Evolutionary conservation across 2,888 invertebrate genomes (phyloP), one percentile per base, ranked within the genome.

Genomic region (Melinaea marsaeus): DNA sequence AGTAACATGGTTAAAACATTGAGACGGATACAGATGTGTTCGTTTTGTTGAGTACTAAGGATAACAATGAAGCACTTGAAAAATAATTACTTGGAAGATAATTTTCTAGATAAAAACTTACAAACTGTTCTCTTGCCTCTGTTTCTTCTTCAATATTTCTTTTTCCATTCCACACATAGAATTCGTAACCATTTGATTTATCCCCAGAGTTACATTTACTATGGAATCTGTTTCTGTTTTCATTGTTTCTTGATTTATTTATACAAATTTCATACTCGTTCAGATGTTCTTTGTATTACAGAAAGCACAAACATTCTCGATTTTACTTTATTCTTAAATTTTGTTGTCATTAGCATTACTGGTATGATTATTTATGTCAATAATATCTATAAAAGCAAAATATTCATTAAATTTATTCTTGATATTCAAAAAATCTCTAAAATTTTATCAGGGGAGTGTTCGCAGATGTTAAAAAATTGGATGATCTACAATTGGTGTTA

Each of bases 351-450:
- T 32, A 32, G 22, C 6, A 7, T 61, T 4, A 47, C 57, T 13
- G 32, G 65, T 13, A 32, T 64, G 7, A 6, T 67, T 2, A 48
- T 68, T 42, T 62, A 55, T 13, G 7, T 66, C 34, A 63, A 51
- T 48, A 68, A 47, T 9, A 61, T 68, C 32, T 62, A 57, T 4
- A 54, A 47, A 42, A 58, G 45, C 1, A 58, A 62, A 37, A 35
- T 13, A 13, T 42, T 58, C 11, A 37, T 66, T 1, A n/a, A 58
- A 47, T 35, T 67, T 4, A 62, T 70, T 33, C 6, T 65, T n/a
- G 65, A 58, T 9, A 4, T 68, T 2, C 66, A 70, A 22, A 68
- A 67, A 55, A 60, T 64, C 13, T 35, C 48, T 37, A 62, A 58
- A 9, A 46, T 2, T 1, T 3, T 47, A 46, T 55, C 22, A 33